phyloP scores from a whole-genome alignment of 2,888 invertebrate genomes.

The Geotrupes spiniger region DNA sequence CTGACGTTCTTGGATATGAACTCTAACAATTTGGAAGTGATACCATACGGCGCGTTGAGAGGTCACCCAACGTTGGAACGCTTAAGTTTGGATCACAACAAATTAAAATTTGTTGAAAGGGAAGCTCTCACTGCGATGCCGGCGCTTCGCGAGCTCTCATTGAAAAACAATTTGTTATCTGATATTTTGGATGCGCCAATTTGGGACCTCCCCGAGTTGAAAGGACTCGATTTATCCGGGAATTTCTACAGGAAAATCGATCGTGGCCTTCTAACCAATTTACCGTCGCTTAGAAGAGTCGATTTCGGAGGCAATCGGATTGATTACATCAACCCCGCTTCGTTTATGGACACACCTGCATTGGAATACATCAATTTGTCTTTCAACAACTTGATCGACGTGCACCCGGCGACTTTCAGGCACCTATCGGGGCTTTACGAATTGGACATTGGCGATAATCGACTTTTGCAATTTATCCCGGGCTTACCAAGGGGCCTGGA shows the following conservation, averaged over 20 bases:
- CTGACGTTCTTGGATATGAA: slow-evolving; percentile 77
- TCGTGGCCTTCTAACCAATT: slow-evolving; percentile 67
- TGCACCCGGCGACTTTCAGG: slow-evolving; percentile 75
- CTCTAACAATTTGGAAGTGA: slow-evolving; percentile 70
- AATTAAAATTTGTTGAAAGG: slow-evolving; percentile 68
- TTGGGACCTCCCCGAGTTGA: slow-evolving; percentile 81
- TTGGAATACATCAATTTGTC: slow-evolving; percentile 80
- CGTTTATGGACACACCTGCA: slow-evolving; percentile 68
- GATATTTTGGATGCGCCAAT: slow-evolving; percentile 70
- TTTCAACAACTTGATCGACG: slow-evolving; percentile 59
- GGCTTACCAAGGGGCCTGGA: slow-evolving; percentile 76
- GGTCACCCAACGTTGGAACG: slow-evolving; percentile 80
- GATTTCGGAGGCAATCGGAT: slow-evolving; percentile 76
- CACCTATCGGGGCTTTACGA: slow-evolving; percentile 74
- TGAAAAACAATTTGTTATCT: slow-evolving; percentile 79
- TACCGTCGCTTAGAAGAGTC: slow-evolving; percentile 72
- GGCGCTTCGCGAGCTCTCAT: slow-evolving; percentile 74
- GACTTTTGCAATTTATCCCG: slow-evolving; percentile 70
- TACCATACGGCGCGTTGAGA: slow-evolving; percentile 74
- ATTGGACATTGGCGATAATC: slow-evolving; percentile 73
- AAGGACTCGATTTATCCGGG: slow-evolving; percentile 77
- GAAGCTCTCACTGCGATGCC: slow-evolving; percentile 84
- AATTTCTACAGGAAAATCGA: slow-evolving; percentile 73
- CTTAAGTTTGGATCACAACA: slow-evolving; percentile 77
- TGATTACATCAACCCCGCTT: slow-evolving; percentile 66